Base-by-base conservation (phyloP, 2,113 vertebrate genomes). In the Chionis minor region DNA sequence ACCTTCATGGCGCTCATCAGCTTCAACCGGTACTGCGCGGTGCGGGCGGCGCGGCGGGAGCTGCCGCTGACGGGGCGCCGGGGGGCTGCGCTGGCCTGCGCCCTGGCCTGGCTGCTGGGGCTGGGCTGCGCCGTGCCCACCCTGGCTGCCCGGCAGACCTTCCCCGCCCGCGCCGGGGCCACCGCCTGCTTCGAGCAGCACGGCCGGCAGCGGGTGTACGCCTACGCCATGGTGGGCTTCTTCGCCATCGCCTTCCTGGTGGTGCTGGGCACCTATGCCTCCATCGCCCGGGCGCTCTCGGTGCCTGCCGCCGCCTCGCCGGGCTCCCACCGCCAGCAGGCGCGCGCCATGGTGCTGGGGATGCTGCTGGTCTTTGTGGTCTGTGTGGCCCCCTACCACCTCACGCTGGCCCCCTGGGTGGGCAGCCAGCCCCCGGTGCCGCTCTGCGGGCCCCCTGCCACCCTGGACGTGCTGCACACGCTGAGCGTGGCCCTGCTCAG, bases 1-100 rank as follows among this genome's bases (percentile, higher is more conserved):
- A 95, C 97, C 93, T 98, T 98, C 92, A 96, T 97, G 45, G 96
- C 71, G 0, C 96, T 98, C 86, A 97, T 97, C 96, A 97, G 97
- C 73, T 12, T 97, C 70, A 94, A 97, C 54, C 89, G 96, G 4
- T 97, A 90, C 71, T 77, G 95, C 9, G 96, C 77, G 0, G 96
- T 97, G 73, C 94, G n/a, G 40, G 56, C 61, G 14, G 65, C 44
- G 3, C 56, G n/a, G 84, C 33, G 73, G 47, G 35, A 9, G 42
- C 85, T 89, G 54, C 85, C 81, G 5, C 71, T 97, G 66, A 75
- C 93, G 2, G 92, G 78, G 58, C 72, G 38, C 26, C 91, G 78
- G 2, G 91, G 96, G 0, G 97, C 98, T 0, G 10, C 30, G 1
- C 40, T 89, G 55, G 89, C 95, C 49, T 97, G 94, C 0, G 40